Base-by-base conservation (phyloP, 1,140 invertebrate genomes). In the Gryllus bimaculatus region DNA sequence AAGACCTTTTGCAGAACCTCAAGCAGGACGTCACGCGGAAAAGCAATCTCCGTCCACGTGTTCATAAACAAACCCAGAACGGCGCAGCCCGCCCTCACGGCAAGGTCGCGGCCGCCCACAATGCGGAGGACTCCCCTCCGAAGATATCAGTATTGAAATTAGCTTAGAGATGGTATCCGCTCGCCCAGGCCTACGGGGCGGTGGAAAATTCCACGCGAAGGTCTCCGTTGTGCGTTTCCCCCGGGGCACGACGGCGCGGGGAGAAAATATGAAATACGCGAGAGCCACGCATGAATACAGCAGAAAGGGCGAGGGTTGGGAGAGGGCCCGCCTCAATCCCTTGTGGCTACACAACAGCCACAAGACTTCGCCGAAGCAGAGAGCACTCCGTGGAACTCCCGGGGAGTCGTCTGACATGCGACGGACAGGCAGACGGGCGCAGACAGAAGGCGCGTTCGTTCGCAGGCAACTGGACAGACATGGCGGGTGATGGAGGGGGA, bases 121-220 rank as follows among this genome's bases (percentile, higher is more conserved):
- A 66, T 66, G 18, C 10, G 7, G 54, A 66, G 54, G 18, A 66
- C 54, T 10, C 18, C 54, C 54, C 54, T 18, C 54, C 18, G 54
- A 18, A 66, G 54, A 66, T 66, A 66, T 66, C 54, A 66, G 54
- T 66, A 66, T 66, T 66, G 54, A 66, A 66, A 66, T 66, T 66
- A 66, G 54, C 18, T 66, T 66, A 10, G 54, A 10, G 54, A 66
- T 18, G 10, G 54, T 18, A 66, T 13, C 26, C 26, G 26, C 26
- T 5, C 26, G 26, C 54, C 2, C 18, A 66, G 18, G 54, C 54
- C 26, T 13, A 66, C 18, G 54, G 10, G 10, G 7, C 54, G 54
- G 54, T 7, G 10, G 10, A 66, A 66, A 18, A 66, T 66, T 66
- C 54, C 54, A 66, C n/a, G 54, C 54, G 54, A 10, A 66, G 54